Evolutionary conservation across 1,140 invertebrate genomes (phyloP).

Genomic region (Limonius californicus): DNA sequence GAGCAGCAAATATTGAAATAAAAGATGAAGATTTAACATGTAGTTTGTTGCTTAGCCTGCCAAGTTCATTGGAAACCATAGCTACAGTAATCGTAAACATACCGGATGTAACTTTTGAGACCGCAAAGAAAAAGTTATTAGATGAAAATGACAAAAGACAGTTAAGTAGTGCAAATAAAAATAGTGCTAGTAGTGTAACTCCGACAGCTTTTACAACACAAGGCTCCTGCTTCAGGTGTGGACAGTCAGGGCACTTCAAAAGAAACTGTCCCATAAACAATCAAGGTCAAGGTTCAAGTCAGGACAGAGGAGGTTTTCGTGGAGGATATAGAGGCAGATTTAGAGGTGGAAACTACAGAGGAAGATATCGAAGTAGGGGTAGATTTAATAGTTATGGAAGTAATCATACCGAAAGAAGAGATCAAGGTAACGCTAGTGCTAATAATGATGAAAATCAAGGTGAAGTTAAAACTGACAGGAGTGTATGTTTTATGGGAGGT

Average conservation of each 20-base stretch:
- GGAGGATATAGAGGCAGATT: too few species aligned
- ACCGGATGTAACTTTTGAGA: constrained; percentile 10
- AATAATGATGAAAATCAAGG: neutral
- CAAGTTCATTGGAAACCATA: constrained; percentile 26
- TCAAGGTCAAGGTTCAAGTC: neutral
- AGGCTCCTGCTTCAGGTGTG: constrained; percentile 18
- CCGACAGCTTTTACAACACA: neutral
- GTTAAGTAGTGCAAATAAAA: too few species aligned
- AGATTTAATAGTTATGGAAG: too few species aligned
- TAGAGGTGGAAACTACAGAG: neutral
- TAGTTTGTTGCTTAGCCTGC: constrained; percentile 23
- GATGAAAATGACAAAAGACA: constrained; percentile 22
- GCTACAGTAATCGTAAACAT: constrained; percentile 25
- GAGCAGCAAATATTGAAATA: constrained; percentile 15
- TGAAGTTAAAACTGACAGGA: neutral
- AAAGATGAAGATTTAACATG: constrained; percentile 24
- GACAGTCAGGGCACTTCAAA: constrained; percentile 15
- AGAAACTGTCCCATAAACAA: neutral
- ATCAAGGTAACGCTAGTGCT: constrained; percentile 1
- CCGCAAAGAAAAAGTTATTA: constrained; percentile 12
- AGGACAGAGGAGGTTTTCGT: neutral
- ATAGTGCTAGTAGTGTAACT: neutral
- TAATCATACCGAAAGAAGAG: neutral
- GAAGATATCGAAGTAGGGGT: neutral
- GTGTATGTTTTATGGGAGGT: constrained; percentile 14